Evolutionary conservation across 2,797 vertebrate genomes (phyloP), one percentile per base, ranked within the genome.

Genomic region (Falco novaeseelandiae): DNA sequence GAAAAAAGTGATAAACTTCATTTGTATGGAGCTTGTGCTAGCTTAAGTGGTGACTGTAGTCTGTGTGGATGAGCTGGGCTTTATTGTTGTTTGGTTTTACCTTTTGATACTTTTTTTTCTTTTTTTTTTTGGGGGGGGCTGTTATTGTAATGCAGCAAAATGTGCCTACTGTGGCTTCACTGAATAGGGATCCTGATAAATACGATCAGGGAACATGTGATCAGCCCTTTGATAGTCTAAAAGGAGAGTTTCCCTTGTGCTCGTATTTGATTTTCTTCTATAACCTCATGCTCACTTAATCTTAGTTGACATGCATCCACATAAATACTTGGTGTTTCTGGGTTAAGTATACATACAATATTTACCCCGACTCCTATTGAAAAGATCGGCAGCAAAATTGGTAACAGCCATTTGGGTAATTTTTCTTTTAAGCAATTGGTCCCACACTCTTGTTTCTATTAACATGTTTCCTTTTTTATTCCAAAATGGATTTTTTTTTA

Each of bases 401-500:
- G 71, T 93, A 97, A 95, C 90, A 91, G 83, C 70, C 65, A 4
- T 97, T 93, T 93, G n/a, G 58, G 54, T 95, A 92, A 93, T 98
- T 97, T 97, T 96, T 94, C 94, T 96, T 97, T 95, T 87, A 92
- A 96, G 96, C 96, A 97, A 96, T 92, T 89, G 89, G 95, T 82
- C 87, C 95, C 27, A 30, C 89, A 80, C 86, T 95, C 94, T 97
- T 94, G 57, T 98, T 98, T 98, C 97, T 98, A 97, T 98, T 98
- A 98, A 94, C 95, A 90, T 83, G 81, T 93, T 97, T 96, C 95
- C 84, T 97, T 97, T 90, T 88, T 93, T 88, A 89, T 83, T 85
- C 93, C 57, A 27, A 98, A 98, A 97, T 93, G 93, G 94, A 93
- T 95, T 98, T 98, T 98, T 98, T 98, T 97, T 97, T 97, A 97